A percentile compares a stretch with the other conserved stretches of the same genome.
Evolutionary conservation across 1,140 invertebrate genomes (phyloP).

Genomic region (Heliothis virescens): DNA sequence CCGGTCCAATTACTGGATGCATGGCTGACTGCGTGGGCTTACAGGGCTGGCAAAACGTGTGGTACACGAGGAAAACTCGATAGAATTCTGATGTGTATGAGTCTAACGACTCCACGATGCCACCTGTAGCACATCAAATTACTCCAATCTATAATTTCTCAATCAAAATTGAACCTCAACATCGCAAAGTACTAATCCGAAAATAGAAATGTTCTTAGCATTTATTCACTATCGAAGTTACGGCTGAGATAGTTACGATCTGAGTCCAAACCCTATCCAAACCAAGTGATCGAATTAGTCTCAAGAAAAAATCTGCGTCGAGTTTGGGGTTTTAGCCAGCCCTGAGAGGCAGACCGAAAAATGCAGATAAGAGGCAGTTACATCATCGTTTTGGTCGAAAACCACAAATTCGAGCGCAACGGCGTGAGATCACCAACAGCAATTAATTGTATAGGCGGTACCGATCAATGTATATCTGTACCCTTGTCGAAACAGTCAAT

Average conservation of each 20-base stretch:
- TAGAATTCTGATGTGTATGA: too few relatives aligned
- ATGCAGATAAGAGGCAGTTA: conserved; percentile 62
- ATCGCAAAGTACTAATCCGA: too few relatives aligned
- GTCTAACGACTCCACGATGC: too few relatives aligned
- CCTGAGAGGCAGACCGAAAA: conserved; percentile 29
- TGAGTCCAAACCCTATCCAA: too few relatives aligned
- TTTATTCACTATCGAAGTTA: too few relatives aligned
- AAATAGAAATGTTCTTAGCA: too few relatives aligned
- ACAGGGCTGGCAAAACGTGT: not conserved
- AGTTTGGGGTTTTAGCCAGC: not conserved
- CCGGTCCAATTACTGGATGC: conserved; percentile 23
- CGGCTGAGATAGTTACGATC: too few relatives aligned
- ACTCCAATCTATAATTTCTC: too few relatives aligned
- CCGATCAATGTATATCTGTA: not conserved
- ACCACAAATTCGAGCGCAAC: conserved; percentile 51
- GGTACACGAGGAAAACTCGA: not conserved
- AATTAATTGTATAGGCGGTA: not conserved
- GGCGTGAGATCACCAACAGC: conserved; percentile 9
- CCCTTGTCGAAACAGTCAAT: not conserved
- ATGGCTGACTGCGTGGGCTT: not conserved
- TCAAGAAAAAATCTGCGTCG: too few relatives aligned
- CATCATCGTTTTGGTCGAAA: conserved; percentile 63
- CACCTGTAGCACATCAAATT: too few relatives aligned
- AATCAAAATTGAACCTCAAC: too few relatives aligned
- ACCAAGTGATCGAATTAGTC: too few relatives aligned